A percentile compares a stretch with the other conserved stretches of the same genome.
phyloP scores from a whole-genome alignment of 2,797 vertebrate genomes.

The Heterohyrax brucei region DNA sequence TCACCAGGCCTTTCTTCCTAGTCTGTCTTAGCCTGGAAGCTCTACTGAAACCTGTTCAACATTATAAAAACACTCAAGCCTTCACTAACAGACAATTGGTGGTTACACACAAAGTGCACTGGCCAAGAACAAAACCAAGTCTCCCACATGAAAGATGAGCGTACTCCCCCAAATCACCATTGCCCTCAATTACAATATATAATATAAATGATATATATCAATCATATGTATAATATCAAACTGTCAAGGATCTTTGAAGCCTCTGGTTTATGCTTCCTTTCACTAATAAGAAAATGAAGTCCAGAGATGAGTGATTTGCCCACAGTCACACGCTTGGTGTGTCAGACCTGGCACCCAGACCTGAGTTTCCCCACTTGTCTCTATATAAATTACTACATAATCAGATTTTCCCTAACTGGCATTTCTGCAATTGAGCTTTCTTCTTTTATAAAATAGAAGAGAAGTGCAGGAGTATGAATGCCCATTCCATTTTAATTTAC shows the following conservation, averaged over 20 bases:
- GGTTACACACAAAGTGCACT: too few species aligned
- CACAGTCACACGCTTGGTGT: background rate
- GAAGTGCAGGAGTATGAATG: background rate
- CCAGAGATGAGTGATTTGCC: background rate
- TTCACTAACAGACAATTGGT: too few species aligned
- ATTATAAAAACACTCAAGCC: too few species aligned
- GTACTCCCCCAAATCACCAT: too few species aligned
- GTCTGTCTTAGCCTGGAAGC: too few species aligned
- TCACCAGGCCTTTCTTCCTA: too few species aligned
- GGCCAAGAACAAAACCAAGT: too few species aligned
- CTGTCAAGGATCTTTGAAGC: background rate
- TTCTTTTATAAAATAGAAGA: conserved; percentile 25
- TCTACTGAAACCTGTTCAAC: too few species aligned
- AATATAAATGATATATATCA: too few species aligned
- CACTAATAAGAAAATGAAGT: background rate
- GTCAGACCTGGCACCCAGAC: background rate
- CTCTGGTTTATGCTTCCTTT: conserved; percentile 12
- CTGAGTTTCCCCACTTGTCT: background rate
- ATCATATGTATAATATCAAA: background rate
- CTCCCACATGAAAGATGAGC: too few species aligned
- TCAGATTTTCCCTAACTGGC: background rate
- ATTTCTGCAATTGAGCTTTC: background rate
- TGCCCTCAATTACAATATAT: too few species aligned
- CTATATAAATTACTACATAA: background rate
- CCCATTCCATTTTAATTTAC: conserved; percentile 44